These are phyloP conservation scores for Trachemys scripta DNA, from an alignment of 2,113 vertebrate species.

Conservation along the genomic window DNA sequence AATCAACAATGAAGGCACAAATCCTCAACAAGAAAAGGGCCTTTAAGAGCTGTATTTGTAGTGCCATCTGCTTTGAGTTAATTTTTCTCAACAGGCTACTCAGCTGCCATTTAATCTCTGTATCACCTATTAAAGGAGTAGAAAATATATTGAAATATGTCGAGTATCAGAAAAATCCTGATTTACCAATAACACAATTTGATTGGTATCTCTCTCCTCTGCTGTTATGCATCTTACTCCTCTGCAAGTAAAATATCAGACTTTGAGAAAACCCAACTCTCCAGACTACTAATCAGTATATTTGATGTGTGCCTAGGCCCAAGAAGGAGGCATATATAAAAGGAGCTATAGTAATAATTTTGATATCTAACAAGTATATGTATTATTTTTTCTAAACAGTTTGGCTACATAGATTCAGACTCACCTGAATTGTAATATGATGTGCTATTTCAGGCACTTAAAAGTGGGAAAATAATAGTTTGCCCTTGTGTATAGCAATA, in stretches of 20 bases:
- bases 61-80: conserved; percentile 64
- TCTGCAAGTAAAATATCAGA: neutral
- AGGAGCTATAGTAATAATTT: neutral
- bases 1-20: conserved; percentile 52
- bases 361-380: neutral
- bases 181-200: neutral
- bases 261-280: neutral
- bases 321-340: neutral
- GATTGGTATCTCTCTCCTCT: neutral
- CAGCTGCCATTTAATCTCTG: conserved; percentile 47
- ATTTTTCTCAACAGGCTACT: conserved; percentile 66
- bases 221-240: neutral
- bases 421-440: neutral
- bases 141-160: neutral
- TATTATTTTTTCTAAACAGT: neutral
- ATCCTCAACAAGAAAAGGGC: conserved; percentile 29
- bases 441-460: neutral
- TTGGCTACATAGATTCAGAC: neutral
- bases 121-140: conserved; percentile 39
- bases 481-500: neutral
- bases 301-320: neutral
- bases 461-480: neutral
- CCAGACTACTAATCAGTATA: neutral
- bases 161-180: conserved; percentile 9
- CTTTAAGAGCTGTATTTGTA: conserved; percentile 44